phyloP scores from a whole-genome alignment of 2,888 invertebrate species.

The Tinea semifulvella region DNA sequence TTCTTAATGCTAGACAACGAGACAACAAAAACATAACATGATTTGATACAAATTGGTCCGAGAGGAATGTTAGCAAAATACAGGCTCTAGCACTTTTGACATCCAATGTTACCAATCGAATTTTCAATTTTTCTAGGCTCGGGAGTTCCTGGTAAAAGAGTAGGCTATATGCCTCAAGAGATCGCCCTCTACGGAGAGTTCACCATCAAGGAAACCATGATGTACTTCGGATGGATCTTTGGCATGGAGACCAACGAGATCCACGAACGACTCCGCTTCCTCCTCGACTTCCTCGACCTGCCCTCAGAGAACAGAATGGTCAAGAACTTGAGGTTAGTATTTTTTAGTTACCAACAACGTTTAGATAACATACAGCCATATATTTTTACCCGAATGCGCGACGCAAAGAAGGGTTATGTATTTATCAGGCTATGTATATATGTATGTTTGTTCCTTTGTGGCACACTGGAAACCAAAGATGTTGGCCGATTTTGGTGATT shows the following conservation, averaged over 20 bases:
- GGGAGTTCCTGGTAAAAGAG: constrained; percentile 90
- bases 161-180: constrained; percentile 98
- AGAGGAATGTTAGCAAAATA: no score
- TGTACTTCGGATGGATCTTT: constrained; percentile 96
- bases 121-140: constrained; percentile 56
- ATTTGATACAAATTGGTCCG: no score
- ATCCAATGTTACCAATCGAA: background rate
- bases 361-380: no score
- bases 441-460: no score
- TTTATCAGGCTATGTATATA: no score
- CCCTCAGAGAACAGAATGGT: constrained; percentile 82
- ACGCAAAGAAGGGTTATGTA: no score
- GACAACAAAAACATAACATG: no score
- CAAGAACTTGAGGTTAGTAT: constrained; percentile 58
- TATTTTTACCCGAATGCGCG: no score
- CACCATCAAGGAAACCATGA: constrained; percentile 93
- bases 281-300: constrained; percentile 89
- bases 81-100: no score
- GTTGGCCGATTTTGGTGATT: no score
- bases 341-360: no score
- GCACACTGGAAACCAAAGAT: no score
- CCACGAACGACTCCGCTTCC: constrained; percentile 80
- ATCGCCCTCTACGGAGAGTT: constrained; percentile 92
- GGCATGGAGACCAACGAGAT: constrained; percentile 89
- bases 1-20: background rate